These are phyloP conservation scores for Chelon auratus DNA, from an alignment of 2,797 vertebrate genomes.

Conservation along the genomic window DNA sequence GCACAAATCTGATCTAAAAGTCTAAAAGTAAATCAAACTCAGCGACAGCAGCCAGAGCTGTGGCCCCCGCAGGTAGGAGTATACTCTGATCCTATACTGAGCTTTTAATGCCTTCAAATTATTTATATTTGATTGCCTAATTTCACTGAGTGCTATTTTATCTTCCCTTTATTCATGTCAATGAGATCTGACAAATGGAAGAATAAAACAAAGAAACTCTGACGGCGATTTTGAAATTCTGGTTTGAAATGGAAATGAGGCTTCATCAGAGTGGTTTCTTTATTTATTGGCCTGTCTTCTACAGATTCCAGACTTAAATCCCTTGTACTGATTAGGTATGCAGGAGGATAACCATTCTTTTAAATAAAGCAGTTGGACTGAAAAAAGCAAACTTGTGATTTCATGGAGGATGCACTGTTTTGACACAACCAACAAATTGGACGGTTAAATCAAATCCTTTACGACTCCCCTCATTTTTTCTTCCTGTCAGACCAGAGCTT, in stretches of 20 bases:
- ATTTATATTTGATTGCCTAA: constrained; percentile 28
- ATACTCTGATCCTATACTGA: constrained; percentile 33
- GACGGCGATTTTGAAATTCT: constrained; percentile 5
- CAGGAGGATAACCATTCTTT: neutral
- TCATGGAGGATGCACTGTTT: too few species aligned
- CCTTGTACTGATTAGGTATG: neutral
- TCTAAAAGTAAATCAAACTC: constrained; percentile 38
- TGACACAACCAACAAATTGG: too few species aligned
- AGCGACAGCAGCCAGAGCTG: constrained; percentile 29
- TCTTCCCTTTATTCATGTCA: constrained; percentile 19
- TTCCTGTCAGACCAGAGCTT: too few species aligned
- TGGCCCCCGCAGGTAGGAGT: constrained; percentile 31
- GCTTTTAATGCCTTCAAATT: constrained; percentile 54
- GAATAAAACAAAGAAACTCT: constrained; percentile 20
- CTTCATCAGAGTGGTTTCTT: constrained; percentile 3
- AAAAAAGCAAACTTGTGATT: too few species aligned
- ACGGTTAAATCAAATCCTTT: too few species aligned
- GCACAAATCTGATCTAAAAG: constrained; percentile 25
- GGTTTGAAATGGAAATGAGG: constrained; percentile 14
- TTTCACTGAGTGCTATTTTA: constrained; percentile 33
- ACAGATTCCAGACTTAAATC: neutral
- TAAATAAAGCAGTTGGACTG: neutral
- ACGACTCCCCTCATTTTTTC: too few species aligned
- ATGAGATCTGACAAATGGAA: constrained; percentile 27
- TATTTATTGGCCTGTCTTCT: neutral